A percentile compares a stretch with the other conserved stretches of the same genome.
phyloP scores from a whole-genome alignment of 2,797 vertebrate genomes.

The Acropternis orthonyx region DNA sequence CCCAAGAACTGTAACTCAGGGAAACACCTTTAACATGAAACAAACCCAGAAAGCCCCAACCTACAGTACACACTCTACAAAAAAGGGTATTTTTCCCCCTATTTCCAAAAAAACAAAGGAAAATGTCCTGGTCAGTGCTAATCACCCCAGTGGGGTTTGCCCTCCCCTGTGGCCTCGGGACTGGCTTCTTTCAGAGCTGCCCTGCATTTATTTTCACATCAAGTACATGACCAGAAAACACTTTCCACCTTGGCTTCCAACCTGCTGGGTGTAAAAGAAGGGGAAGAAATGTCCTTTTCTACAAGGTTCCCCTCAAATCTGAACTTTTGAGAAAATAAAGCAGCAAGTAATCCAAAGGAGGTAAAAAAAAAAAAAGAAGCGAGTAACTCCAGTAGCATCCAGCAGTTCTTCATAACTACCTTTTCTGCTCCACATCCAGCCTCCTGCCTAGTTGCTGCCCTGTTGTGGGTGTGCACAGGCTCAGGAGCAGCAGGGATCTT shows the following conservation, averaged over 20 bases:
- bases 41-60: not conserved
- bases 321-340: not conserved
- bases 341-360: too few species aligned
- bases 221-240: not conserved
- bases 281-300: not conserved
- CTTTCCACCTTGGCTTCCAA: not conserved
- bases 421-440: conserved; percentile 21
- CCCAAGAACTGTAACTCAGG: accelerated
- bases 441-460: conserved; percentile 45
- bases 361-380: too few species aligned
- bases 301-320: not conserved
- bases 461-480: not conserved
- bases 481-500: not conserved
- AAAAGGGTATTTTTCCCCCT: not conserved
- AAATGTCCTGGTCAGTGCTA: accelerated
- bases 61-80: accelerated
- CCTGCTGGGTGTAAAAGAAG: not conserved
- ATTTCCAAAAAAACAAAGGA: not conserved
- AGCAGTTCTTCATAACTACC: not conserved
- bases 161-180: accelerated
- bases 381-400: too few species aligned
- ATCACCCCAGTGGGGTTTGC: not conserved
- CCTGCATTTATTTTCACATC: not conserved
- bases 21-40: not conserved
- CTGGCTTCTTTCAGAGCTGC: not conserved